Percentiles rank a stretch among this genome's conserved stretches.
Conservation (phyloP, 2,888 invertebrate species). For the Drosophila neonasuta region DNA sequence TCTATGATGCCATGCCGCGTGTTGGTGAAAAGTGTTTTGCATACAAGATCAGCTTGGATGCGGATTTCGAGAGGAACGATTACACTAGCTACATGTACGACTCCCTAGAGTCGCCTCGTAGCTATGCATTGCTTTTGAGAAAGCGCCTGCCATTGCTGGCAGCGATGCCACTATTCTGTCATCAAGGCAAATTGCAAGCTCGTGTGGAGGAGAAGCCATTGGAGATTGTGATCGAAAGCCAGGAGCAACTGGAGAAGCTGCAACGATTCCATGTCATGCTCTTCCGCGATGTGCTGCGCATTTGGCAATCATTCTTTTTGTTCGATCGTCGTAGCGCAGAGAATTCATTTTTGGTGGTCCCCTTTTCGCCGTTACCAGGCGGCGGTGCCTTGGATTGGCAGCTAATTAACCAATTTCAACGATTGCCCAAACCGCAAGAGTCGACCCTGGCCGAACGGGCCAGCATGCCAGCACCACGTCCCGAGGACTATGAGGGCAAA, state of each 20-base stretch:
- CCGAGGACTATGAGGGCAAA: constrained; percentile 86
- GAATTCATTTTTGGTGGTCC: constrained; percentile 84
- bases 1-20: constrained; percentile 64
- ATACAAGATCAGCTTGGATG: constrained; percentile 85
- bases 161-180: constrained; percentile 89
- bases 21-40: constrained; percentile 82
- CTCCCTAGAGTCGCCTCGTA: constrained; percentile 66
- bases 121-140: constrained; percentile 86
- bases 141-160: constrained; percentile 85
- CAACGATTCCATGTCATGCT: constrained; percentile 88
- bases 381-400: constrained; percentile 85
- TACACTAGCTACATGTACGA: constrained; percentile 81
- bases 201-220: constrained; percentile 83
- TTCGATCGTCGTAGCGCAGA: constrained; percentile 84
- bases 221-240: constrained; percentile 82
- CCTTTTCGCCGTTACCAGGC: constrained; percentile 72
- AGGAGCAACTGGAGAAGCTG: constrained; percentile 83
- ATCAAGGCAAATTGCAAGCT: constrained; percentile 84
- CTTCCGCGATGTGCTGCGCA: constrained; percentile 87
- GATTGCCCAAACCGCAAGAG: constrained; percentile 81
- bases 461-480: constrained; percentile 83
- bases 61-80: constrained; percentile 83
- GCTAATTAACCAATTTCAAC: constrained; percentile 83
- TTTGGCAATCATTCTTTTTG: constrained; percentile 85
- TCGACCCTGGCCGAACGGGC: constrained; percentile 83